Conservation (phyloP, 2,888 invertebrate species). For the Branchellion lobata region DNA sequence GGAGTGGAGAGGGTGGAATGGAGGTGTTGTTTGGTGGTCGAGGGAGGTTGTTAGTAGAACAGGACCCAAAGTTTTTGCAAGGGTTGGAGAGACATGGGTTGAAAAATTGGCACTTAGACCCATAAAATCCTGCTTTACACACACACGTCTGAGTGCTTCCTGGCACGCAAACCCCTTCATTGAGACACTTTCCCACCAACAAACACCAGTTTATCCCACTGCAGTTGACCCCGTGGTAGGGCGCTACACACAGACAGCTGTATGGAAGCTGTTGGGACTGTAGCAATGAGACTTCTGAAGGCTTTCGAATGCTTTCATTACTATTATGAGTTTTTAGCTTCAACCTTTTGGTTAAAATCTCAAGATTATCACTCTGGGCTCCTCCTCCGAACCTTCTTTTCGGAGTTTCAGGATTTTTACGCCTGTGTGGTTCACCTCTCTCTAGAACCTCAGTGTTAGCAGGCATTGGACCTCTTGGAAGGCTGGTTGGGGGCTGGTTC, state of each 20-base stretch:
- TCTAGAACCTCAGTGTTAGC: no score
- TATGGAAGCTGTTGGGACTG: not conserved
- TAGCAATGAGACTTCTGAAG: not conserved
- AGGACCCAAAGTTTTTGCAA: conserved; percentile 47
- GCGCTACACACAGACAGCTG: conserved; percentile 31
- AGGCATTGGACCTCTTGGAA: no score
- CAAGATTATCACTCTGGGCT: not conserved
- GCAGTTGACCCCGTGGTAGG: conserved; percentile 45
- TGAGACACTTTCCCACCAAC: not conserved
- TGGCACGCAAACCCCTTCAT: conserved; percentile 44
- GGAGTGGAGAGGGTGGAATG: no score
- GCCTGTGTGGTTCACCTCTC: no score
- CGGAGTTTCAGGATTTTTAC: no score
- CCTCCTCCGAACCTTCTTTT: not conserved
- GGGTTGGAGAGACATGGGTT: conserved; percentile 48
- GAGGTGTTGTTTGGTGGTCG: no score
- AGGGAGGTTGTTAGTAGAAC: conserved; percentile 26
- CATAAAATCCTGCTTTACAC: conserved; percentile 48
- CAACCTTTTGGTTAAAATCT: no score
- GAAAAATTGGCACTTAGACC: conserved; percentile 66
- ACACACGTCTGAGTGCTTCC: conserved; percentile 15
- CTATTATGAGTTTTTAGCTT: no score
- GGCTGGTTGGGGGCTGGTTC: no score
- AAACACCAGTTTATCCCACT: conserved; percentile 4
- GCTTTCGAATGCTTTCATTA: not conserved